A percentile compares a stretch with the other conserved stretches of the same genome.
Evolutionary conservation across 2,888 invertebrate species (phyloP).

Genomic region (Phortica magna): DNA sequence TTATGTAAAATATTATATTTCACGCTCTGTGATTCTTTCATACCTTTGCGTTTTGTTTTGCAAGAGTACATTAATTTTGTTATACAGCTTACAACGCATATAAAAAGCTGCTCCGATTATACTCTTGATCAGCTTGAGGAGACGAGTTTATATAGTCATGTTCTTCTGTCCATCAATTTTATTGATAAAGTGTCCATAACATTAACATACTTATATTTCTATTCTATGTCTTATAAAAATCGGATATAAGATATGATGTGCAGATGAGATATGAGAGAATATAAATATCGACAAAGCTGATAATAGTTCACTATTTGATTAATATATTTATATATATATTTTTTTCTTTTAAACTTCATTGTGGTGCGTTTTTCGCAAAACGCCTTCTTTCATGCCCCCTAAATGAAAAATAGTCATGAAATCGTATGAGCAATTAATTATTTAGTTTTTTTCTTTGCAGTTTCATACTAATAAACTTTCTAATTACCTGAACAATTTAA

Average conservation of each 20-base stretch:
- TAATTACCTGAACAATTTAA: slow-evolving; percentile 55
- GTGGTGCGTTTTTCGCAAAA: not conserved
- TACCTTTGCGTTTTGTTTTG: not conserved
- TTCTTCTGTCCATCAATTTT: too few relatives aligned
- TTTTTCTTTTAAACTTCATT: slow-evolving; percentile 54
- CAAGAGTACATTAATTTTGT: not conserved
- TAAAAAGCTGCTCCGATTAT: too few relatives aligned
- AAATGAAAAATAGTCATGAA: slow-evolving; percentile 53
- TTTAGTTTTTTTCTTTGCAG: slow-evolving; percentile 59
- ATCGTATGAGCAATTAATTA: slow-evolving; percentile 65
- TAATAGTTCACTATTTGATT: too few relatives aligned
- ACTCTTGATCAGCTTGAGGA: not conserved
- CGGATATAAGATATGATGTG: slow-evolving; percentile 46
- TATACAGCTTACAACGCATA: too few relatives aligned
- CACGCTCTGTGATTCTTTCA: slow-evolving; percentile 46
- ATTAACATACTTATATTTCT: too few relatives aligned
- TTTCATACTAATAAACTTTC: slow-evolving; percentile 58
- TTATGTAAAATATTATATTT: slow-evolving; percentile 37
- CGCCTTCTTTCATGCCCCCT: slow-evolving; percentile 7
- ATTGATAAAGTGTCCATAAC: too few relatives aligned
- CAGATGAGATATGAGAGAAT: not conserved
- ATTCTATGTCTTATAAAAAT: slow-evolving; percentile 17
- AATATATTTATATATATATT: slow-evolving; percentile 55
- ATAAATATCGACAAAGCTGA: slow-evolving; percentile 60
- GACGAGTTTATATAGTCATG: not conserved